Evolutionary conservation across 2,797 vertebrate species (phyloP).

Genomic region (Centroberyx gerrardi): DNA sequence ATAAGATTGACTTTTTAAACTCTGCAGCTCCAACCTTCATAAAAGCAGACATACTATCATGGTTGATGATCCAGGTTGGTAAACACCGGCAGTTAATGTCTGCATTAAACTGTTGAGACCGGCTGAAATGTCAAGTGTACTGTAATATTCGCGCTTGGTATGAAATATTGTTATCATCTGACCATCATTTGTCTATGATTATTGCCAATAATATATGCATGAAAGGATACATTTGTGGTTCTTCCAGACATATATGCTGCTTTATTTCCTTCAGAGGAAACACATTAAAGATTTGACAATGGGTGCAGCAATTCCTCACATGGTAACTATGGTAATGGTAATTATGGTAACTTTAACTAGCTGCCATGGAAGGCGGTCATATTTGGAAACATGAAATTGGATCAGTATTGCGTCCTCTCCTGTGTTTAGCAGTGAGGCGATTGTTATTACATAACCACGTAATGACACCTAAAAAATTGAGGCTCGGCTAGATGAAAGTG

Average conservation of each 20-base stretch:
- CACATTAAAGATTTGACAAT: no score
- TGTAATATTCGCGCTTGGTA: neutral
- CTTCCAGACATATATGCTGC: neutral
- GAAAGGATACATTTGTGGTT: neutral
- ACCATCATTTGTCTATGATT: neutral
- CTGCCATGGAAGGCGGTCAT: no score
- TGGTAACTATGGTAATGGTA: no score
- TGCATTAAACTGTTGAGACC: neutral
- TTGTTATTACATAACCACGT: no score
- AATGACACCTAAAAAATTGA: no score
- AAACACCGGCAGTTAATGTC: slow-evolving; percentile 1
- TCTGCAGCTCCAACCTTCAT: neutral
- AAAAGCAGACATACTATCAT: neutral
- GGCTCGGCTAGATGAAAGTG: no score
- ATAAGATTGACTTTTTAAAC: slow-evolving; percentile 1
- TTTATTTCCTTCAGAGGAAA: neutral
- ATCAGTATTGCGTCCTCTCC: no score
- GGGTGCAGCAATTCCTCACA: no score
- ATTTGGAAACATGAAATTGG: no score
- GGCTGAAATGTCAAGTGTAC: neutral
- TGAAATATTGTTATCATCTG: neutral
- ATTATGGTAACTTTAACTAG: no score
- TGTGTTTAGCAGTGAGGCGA: no score
- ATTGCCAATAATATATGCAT: neutral
- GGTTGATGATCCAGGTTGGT: neutral